Base-by-base conservation (phyloP, 2,113 vertebrate genomes). In the Plectropomus leopardus region DNA sequence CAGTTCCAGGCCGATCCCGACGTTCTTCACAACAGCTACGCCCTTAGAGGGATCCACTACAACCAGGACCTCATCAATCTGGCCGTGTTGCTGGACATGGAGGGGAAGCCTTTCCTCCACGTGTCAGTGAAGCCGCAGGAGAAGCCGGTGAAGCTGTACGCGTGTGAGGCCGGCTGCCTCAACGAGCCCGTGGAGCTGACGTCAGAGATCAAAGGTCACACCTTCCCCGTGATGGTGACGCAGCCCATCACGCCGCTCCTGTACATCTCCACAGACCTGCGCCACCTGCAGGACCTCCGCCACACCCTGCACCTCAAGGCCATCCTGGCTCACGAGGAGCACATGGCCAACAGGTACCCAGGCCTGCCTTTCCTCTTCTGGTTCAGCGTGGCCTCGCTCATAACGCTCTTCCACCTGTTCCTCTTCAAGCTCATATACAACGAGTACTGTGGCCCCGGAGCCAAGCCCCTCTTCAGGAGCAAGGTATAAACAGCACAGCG, bases 391-490 rank as follows among this genome's bases (percentile, higher is more conserved):
- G 98, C 98, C 11, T 99, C 98, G 4, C 96, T 99, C 86, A 98
- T 99, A 93, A 97, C 97, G 0, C 94, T 99, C 61, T 99, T 99
- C 95, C 98, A 99, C 92, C 96, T 99, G 42, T 99, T 99, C 94
- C 96, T 99, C 86, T 99, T 99, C 95, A 99, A 99, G 90, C 98
- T 99, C 83, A 99, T 99, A 90, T 99, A 99, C 95, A 99, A 99
- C 0, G 98, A 99, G 90, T 99, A 99, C 87, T 99, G 98, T 2
- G 98, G 98, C 71, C 98, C 98, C 0, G 97, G 98, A 3, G 98
- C 98, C 74, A 99, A 98, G 94, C 97, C 98, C 0, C 96, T 99
- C 93, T 99, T 99, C 96, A 96, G 98, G 92, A 99, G 96, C 88
- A 99, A 99, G 96, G 98, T 99, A 96, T 96, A 96, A 93, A 80